These are phyloP conservation scores for Mercenaria mercenaria DNA, from an alignment of 1,140 invertebrate species.

Conservation along the genomic window DNA sequence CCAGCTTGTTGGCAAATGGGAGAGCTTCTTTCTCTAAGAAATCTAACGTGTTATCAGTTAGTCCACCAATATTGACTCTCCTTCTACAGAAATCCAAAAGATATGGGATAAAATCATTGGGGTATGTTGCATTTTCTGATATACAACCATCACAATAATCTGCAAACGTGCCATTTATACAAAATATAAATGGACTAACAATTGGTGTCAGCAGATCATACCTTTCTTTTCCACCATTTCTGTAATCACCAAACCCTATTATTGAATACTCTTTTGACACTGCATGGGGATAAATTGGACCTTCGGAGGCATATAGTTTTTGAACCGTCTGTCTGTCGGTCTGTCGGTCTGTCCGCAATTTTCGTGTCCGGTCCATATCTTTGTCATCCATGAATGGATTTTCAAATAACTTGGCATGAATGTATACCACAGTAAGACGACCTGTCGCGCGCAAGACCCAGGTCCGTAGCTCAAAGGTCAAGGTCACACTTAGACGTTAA, in stretches of 20 bases:
- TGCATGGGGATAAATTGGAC: background rate
- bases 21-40: constrained; percentile 9
- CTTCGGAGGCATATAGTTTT: too few species aligned
- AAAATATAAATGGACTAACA: background rate
- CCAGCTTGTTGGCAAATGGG: background rate
- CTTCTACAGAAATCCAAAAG: background rate
- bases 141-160: background rate
- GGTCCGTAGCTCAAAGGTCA: too few species aligned
- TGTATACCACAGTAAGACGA: too few species aligned
- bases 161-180: constrained; percentile 26
- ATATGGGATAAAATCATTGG: background rate
- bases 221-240: background rate
- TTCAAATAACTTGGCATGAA: too few species aligned
- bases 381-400: too few species aligned
- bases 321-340: too few species aligned
- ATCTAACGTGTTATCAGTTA: background rate
- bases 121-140: background rate
- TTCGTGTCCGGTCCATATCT: too few species aligned
- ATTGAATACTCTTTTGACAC: constrained; percentile 6
- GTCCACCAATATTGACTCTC: background rate
- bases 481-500: too few species aligned
- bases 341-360: too few species aligned
- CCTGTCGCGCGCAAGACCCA: too few species aligned
- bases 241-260: constrained; percentile 43
- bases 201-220: constrained; percentile 3